phyloP scores from a whole-genome alignment of 2,888 invertebrate species.

The Agrotis puta region DNA sequence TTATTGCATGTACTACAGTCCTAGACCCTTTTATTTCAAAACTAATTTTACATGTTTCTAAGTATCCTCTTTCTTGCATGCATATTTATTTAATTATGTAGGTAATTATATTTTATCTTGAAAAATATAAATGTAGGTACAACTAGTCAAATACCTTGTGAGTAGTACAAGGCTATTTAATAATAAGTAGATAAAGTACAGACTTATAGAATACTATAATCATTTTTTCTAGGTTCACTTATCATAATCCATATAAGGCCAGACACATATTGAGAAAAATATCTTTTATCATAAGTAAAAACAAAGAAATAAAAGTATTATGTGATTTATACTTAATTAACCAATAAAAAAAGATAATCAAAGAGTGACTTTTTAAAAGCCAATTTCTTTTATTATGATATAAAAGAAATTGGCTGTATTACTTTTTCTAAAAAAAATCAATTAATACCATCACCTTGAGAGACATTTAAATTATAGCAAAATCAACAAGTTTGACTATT shows the following conservation, averaged over 20 bases:
- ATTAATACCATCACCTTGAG: too few relatives aligned
- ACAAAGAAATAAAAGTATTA: neutral
- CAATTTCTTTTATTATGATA: neutral
- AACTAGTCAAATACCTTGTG: neutral
- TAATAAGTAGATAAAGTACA: neutral
- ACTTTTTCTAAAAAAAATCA: too few relatives aligned
- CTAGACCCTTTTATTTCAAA: neutral
- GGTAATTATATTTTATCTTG: neutral
- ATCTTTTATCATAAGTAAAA: neutral
- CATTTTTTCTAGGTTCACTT: constrained; percentile 18
- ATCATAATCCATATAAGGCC: constrained; percentile 13
- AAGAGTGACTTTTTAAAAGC: neutral
- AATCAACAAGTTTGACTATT: too few relatives aligned
- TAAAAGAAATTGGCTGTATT: too few relatives aligned
- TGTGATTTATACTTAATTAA: neutral
- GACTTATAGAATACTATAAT: neutral
- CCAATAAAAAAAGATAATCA: neutral
- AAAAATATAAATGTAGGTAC: constrained; percentile 4
- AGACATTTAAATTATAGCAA: too few relatives aligned
- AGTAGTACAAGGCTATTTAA: neutral
- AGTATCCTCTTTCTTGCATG: neutral
- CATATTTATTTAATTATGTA: neutral
- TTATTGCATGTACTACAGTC: neutral
- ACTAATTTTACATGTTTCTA: constrained; percentile 7
- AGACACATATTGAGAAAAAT: constrained; percentile 34